phyloP scores from a whole-genome alignment of 2,888 invertebrate species.

The Drosophila anomalata region DNA sequence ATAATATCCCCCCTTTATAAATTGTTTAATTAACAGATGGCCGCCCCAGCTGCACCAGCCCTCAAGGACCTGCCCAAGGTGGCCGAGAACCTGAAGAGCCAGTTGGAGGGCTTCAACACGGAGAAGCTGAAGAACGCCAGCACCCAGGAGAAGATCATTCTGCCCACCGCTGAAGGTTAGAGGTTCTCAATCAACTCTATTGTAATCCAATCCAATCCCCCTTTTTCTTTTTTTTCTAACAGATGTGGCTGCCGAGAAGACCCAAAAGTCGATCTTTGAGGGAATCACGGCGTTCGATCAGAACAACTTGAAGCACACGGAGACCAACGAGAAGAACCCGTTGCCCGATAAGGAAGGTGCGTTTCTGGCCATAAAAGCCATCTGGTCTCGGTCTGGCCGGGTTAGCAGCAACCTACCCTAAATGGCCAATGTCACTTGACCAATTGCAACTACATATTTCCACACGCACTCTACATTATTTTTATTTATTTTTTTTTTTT shows the following conservation, averaged over 20 bases:
- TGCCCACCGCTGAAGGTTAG: conserved; percentile 96
- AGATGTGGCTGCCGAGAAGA: conserved; percentile 96
- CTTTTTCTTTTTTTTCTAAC: background rate
- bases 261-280: conserved; percentile 91
- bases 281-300: conserved; percentile 94
- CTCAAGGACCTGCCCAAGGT: conserved; percentile 96
- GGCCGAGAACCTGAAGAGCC: conserved; percentile 93
- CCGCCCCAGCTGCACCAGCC: conserved; percentile 86
- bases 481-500: conserved; percentile 24
- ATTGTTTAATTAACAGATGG: conserved; percentile 68
- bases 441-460: conserved; percentile 20
- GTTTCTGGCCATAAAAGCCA: conserved; percentile 36
- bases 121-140: conserved; percentile 94
- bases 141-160: conserved; percentile 95
- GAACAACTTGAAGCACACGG: conserved; percentile 93
- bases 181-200: conserved; percentile 10
- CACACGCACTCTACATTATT: conserved; percentile 25
- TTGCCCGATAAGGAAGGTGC: conserved; percentile 97
- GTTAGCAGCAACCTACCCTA: conserved; percentile 27
- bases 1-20: background rate
- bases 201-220: conserved; percentile 7
- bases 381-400: conserved; percentile 2
- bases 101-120: conserved; percentile 95
- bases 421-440: conserved; percentile 31
- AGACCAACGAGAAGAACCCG: conserved; percentile 96